A percentile compares a stretch with the other conserved stretches of the same genome.
These are phyloP conservation scores for Phortica okadai DNA, from an alignment of 2,888 invertebrate genomes.

Conservation along the genomic window DNA sequence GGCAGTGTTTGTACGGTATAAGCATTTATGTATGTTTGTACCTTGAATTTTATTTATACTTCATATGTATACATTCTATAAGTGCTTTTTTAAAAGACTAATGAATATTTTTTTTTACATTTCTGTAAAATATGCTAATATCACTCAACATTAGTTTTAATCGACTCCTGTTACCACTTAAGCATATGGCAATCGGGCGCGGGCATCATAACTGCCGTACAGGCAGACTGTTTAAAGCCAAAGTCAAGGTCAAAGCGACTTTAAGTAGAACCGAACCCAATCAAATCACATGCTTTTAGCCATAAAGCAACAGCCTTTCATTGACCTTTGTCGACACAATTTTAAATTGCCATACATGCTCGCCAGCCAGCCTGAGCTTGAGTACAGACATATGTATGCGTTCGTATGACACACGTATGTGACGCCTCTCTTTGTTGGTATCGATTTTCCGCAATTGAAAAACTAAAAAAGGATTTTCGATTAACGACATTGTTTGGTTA, in stretches of 20 bases:
- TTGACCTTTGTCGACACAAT: slow-evolving; percentile 34
- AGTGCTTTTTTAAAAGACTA: not conserved
- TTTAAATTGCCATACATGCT: not conserved
- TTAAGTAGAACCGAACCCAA: slow-evolving; percentile 37
- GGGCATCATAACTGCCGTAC: too few relatives aligned
- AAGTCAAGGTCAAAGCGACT: slow-evolving; percentile 47
- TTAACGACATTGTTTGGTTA: slow-evolving; percentile 68
- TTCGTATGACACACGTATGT: slow-evolving; percentile 41
- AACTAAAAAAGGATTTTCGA: slow-evolving; percentile 60
- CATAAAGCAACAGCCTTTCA: slow-evolving; percentile 31
- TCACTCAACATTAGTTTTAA: not conserved
- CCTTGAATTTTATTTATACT: too few relatives aligned
- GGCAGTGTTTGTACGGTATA: too few relatives aligned
- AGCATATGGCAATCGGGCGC: not conserved
- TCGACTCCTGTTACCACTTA: not conserved
- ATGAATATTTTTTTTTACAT: not conserved
- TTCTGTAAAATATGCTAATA: not conserved
- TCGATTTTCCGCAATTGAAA: slow-evolving; percentile 35
- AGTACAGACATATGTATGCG: not conserved
- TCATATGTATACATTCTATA: not conserved
- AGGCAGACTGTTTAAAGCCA: not conserved
- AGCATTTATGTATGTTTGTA: too few relatives aligned
- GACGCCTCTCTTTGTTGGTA: slow-evolving; percentile 43
- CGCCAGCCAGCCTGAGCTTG: slow-evolving; percentile 1
- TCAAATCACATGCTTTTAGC: slow-evolving; percentile 41